Evolutionary conservation across 2,113 vertebrate genomes (phyloP), one percentile per base, ranked within the genome.

Genomic region (Nesogale talazaci): DNA sequence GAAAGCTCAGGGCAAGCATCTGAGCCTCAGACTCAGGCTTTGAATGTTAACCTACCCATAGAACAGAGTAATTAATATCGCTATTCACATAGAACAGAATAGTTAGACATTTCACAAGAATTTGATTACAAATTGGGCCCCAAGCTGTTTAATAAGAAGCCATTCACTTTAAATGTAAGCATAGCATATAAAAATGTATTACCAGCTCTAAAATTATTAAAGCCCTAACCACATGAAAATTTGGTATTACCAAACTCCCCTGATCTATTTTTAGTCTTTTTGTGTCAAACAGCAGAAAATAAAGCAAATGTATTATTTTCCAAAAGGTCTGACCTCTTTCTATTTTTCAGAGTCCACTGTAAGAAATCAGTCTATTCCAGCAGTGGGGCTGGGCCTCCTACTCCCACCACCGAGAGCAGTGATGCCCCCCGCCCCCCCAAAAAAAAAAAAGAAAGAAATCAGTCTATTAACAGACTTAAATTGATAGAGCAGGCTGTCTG

Each of bases 61-160:
- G 20, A 93, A 40, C 61, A 91, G 80, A 90, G 86, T 83, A 92
- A 95, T 83, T 86, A 83, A 76, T 81, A 52, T 16, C 34, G 17
- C 59, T 42, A 27, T 75, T 90, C 84, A 93, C 78, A 80, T 57
- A 91, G 78, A 12, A 90, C 56, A 92, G 46, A 83, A 83, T 61
- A 81, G 22, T 90, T 83, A 93, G 70, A 93, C 78, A 94, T 16
- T 86, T 76, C 83, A 89, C 15, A 88, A 92, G 42, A 81, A 91
- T 89, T 40, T 72, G 72, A 67, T 85, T 84, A 79, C 25, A 89
- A 74, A 82, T 82, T 25, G 16, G 77, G 57, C 81, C n/a, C 67
- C 14, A 85, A 93, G 40, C 59, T 78, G 34, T 78, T 92, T 96
- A 29, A 91, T 80, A 29, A 69, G 38, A 93, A 93, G 81, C 70